Evolutionary conservation across 2,113 vertebrate species (phyloP), one percentile per base, ranked within the genome.

Genomic region (Podarcis cretensis): DNA sequence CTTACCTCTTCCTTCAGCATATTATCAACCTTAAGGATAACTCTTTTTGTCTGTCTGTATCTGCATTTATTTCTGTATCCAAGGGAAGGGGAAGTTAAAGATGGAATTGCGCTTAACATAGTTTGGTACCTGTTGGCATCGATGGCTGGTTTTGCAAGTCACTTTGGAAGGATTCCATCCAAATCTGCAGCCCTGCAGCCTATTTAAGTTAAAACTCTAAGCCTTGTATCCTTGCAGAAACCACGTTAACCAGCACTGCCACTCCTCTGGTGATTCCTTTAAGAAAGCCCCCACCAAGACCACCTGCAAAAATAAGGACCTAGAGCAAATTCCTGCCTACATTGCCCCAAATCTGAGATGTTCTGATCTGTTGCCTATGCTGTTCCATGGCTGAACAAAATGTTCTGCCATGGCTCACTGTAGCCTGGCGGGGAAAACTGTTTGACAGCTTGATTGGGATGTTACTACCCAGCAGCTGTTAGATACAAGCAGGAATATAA

Each of bases 91-190:
- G 63, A 40, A 71, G 7, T 84, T 63, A 83, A 13, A 91, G 89
- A 40, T 30, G 89, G 75, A 86, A 63, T n/a, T 75, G 43, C 13
- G 87, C 48, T 76, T 80, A 16, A 27, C 5, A 4, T 81, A 86
- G n/a, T 90, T 85, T 91, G 95, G 90, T 96, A 97, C 97, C 96
- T 97, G 97, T 97, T 97, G 96, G 95, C 92, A 94, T 76, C 30
- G 6, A 88, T 65, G 27, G 82, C 89, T 85, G 1, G 2, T 1
- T 37, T 8, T 66, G 6, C n/a, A 43, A 59, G 93, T 88, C 90
- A 90, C 92, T 6, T 43, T 90, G 95, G 93, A 90, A 90, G 59
- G 92, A 89, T 89, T 90, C 94, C 91, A 90, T 89, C 59, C 85
- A 83, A 80, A 23, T 86, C 1, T 0, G 13, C 91, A 77, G 90